Conservation (phyloP, 2,888 invertebrate species). For the Drosophila borealis region DNA sequence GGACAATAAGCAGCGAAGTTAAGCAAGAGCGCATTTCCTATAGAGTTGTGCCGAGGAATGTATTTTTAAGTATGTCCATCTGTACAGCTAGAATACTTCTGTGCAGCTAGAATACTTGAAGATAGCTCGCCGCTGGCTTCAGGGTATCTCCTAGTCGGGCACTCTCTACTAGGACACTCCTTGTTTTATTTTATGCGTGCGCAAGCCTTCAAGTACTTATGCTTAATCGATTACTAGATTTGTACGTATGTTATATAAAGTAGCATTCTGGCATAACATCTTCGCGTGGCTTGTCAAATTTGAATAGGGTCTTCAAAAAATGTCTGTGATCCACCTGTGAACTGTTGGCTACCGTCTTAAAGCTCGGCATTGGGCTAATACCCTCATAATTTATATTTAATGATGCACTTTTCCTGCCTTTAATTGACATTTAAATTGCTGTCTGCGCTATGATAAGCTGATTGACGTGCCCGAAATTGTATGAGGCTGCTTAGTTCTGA, state of each 20-base stretch:
- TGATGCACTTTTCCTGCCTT: slow-evolving; percentile 63
- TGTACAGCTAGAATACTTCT: no score
- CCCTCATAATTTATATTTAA: slow-evolving; percentile 78
- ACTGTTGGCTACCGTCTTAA: slow-evolving; percentile 61
- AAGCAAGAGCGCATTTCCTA: no score
- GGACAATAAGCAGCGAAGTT: no score
- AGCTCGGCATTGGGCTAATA: slow-evolving; percentile 35
- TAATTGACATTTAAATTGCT: slow-evolving; percentile 74
- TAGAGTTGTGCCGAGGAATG: no score
- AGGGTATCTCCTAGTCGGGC: no score
- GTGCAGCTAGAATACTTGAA: no score
- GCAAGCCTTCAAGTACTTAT: not conserved
- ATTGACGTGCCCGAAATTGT: slow-evolving; percentile 66
- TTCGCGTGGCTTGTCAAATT: not conserved
- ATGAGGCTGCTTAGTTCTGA: slow-evolving; percentile 33
- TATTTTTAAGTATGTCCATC: no score
- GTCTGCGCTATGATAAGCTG: slow-evolving; percentile 74
- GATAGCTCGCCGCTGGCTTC: no score
- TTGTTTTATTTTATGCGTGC: not conserved
- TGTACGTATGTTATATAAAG: not conserved
- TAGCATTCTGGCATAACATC: not conserved
- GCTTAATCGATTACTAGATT: not conserved
- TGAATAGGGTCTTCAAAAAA: slow-evolving; percentile 4
- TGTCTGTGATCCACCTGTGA: slow-evolving; percentile 27
- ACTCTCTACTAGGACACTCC: no score